Percentiles rank a stretch among this genome's conserved stretches.
phyloP scores from a whole-genome alignment of 2,797 vertebrate genomes.

The Heterohyrax brucei region DNA sequence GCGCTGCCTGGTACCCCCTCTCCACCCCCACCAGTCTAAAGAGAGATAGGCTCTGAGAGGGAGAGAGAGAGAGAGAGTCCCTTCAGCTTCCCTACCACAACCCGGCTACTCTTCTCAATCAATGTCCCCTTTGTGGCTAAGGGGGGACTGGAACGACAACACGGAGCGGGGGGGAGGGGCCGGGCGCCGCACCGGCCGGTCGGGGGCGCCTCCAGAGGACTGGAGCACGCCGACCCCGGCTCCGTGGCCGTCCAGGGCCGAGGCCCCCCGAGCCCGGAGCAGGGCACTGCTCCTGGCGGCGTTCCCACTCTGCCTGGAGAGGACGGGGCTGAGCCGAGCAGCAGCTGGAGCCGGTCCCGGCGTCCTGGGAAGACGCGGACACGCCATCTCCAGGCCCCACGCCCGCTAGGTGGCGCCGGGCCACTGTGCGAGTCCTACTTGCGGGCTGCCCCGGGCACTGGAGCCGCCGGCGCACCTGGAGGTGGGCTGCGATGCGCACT shows the following conservation, averaged over 20 bases:
- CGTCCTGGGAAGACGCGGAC: fast-evolving
- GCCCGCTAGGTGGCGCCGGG: conserved; percentile 78
- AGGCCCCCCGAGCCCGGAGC: fast-evolving
- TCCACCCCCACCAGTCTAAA: background rate
- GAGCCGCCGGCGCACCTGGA: background rate
- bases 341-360: background rate
- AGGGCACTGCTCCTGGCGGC: fast-evolving
- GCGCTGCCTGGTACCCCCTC: fast-evolving
- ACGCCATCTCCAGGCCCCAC: background rate
- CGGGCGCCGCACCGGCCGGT: background rate
- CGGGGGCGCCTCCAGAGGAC: background rate
- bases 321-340: fast-evolving
- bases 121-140: conserved; percentile 60
- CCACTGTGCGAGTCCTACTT: background rate
- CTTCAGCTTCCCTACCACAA: conserved; percentile 46
- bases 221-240: fast-evolving
- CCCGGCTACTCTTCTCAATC: conserved; percentile 46
- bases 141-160: background rate
- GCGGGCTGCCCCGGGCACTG: background rate
- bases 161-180: background rate
- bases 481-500: background rate
- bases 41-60: background rate
- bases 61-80: background rate
- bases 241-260: background rate
- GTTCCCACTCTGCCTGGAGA: background rate